phyloP scores from a whole-genome alignment of 2,888 invertebrate genomes.

The Cryptocephalus primarius region DNA sequence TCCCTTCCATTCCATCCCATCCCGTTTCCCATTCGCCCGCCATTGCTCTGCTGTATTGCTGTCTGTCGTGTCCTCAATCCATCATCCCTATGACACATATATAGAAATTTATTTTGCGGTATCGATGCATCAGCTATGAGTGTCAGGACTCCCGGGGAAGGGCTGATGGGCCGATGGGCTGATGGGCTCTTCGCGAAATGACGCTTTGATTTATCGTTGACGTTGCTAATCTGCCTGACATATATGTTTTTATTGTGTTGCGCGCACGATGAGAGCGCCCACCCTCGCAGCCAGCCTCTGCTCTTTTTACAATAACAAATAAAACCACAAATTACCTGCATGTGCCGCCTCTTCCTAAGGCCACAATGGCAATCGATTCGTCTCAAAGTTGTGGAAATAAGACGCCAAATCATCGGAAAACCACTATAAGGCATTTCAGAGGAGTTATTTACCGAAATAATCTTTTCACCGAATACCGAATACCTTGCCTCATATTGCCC shows the following conservation, averaged over 20 bases:
- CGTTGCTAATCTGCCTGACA: conserved; percentile 40
- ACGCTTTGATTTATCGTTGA: conserved; percentile 40
- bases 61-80: conserved; percentile 34
- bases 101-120: conserved; percentile 37
- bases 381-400: no score
- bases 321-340: no score
- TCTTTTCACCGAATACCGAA: no score
- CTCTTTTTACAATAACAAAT: no score
- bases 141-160: conserved; percentile 10
- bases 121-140: conserved; percentile 31
- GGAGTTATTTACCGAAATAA: no score
- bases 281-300: no score
- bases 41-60: conserved; percentile 20
- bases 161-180: conserved; percentile 4
- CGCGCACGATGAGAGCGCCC: conserved; percentile 11
- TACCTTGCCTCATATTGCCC: no score
- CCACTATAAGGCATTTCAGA: no score
- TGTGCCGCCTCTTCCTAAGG: no score
- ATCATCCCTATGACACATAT: conserved; percentile 35
- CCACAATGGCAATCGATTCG: no score
- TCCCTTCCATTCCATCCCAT: no score
- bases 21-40: conserved; percentile 9
- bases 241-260: conserved; percentile 39
- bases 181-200: conserved; percentile 30
- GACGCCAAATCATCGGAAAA: no score